phyloP scores from a whole-genome alignment of 2,888 invertebrate genomes.

The Calliphora vomitoria region DNA sequence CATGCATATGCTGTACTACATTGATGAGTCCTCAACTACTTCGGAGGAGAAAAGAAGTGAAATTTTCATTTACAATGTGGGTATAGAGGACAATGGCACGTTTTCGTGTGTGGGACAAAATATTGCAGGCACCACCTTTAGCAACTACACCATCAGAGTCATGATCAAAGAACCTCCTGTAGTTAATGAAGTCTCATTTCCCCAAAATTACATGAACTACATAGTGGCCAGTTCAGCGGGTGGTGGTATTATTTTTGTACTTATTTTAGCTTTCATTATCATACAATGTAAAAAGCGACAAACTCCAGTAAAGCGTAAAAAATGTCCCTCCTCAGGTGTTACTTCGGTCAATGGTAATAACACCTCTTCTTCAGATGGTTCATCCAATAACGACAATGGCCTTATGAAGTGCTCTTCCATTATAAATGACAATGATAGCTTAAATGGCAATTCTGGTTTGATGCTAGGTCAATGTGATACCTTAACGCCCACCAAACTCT shows the following conservation, averaged over 20 bases:
- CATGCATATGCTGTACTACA: slow-evolving; percentile 89
- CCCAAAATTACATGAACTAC: slow-evolving; percentile 89
- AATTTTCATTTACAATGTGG: slow-evolving; percentile 91
- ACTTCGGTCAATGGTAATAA: slow-evolving; percentile 84
- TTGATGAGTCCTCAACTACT: slow-evolving; percentile 90
- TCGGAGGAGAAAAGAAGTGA: slow-evolving; percentile 90
- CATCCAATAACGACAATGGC: slow-evolving; percentile 84
- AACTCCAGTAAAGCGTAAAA: slow-evolving; percentile 85
- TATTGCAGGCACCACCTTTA: slow-evolving; percentile 91
- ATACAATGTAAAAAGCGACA: slow-evolving; percentile 85
- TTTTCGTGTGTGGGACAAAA: slow-evolving; percentile 95
- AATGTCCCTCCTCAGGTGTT: slow-evolving; percentile 86
- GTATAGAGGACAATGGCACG: slow-evolving; percentile 92
- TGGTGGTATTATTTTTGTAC: slow-evolving; percentile 87
- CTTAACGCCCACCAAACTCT: slow-evolving; percentile 80
- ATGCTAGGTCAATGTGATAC: slow-evolving; percentile 79
- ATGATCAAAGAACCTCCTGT: slow-evolving; percentile 90
- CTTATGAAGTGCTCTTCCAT: slow-evolving; percentile 85
- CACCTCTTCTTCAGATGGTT: slow-evolving; percentile 76
- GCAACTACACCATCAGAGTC: slow-evolving; percentile 92
- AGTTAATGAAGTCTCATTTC: slow-evolving; percentile 88
- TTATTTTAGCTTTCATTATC: slow-evolving; percentile 88
- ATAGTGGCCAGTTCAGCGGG: slow-evolving; percentile 88
- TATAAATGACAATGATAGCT: slow-evolving; percentile 83
- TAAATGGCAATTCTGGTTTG: slow-evolving; percentile 76